These are phyloP conservation scores for Oceanites oceanicus DNA, from an alignment of 2,113 vertebrate species.

Conservation along the genomic window DNA sequence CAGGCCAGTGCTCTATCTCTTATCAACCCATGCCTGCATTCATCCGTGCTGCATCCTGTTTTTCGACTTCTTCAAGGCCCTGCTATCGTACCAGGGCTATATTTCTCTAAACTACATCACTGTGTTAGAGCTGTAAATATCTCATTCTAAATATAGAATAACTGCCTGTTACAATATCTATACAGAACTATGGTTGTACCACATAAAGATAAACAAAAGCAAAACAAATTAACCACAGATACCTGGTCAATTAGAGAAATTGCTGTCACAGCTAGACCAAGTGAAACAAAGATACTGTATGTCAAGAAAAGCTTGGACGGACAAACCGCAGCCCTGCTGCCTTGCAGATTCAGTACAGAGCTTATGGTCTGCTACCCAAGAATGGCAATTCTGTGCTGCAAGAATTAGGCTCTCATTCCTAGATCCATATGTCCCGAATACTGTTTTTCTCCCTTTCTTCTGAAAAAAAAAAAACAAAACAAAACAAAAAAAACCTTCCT, in stretches of 20 bases:
- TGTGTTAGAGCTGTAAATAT: neutral
- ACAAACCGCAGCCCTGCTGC: neutral
- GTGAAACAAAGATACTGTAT: neutral
- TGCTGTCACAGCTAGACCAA: neutral
- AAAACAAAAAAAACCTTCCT: neutral
- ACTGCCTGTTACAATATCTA: neutral
- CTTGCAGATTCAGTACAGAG: neutral
- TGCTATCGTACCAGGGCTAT: neutral
- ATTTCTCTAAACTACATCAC: neutral
- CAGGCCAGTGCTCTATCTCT: neutral
- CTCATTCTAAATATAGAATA: neutral
- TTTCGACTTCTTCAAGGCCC: neutral
- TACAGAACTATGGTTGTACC: neutral
- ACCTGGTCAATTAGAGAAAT: neutral
- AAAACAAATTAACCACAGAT: neutral
- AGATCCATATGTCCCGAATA: fast-evolving
- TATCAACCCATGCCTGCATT: neutral
- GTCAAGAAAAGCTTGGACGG: neutral
- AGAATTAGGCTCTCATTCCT: neutral
- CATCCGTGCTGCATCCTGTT: neutral
- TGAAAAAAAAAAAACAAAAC: fast-evolving
- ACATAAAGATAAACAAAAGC: neutral
- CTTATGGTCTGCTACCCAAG: neutral
- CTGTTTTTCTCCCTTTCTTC: neutral
- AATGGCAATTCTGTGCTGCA: neutral